Evolutionary conservation across 2,888 invertebrate species (phyloP), one percentile per base, ranked within the genome.

Genomic region (Exephanes ischioxanthus): DNA sequence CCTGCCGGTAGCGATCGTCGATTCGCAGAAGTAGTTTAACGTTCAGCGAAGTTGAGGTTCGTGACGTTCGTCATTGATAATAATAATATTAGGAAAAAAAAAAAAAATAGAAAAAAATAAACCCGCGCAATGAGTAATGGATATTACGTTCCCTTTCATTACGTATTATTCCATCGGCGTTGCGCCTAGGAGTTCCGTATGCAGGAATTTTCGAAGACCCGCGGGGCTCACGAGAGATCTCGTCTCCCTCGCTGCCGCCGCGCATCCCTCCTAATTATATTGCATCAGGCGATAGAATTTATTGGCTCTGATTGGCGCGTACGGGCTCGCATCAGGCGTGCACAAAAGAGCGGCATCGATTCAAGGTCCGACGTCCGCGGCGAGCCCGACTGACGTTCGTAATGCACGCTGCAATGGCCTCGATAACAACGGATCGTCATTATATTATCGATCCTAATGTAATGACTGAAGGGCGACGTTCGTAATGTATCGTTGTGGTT

Each of bases 291-390:
- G 89, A 89, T 90, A 90, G 88, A 90, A 92, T 92, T 92, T 90
- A 92, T 92, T 91, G 92, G 89, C 90, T 89, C 85, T 90, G 92
- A 92, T 92, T 91, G 89, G 90, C 86, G 88, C 87, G 75, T 55
- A 79, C 79, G 89, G 63, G 63, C 63, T 92, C 91, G 89, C 90
- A 91, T 91, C 91, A 90, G 91, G 89, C 88, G 88, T 48, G 45
- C 58, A 58, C 22, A 22, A 26, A 11, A 26, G 3, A 70, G 79
- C 82, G 84, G 88, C 89, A 88, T 89, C 86, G 89, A 91, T 90
- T 91, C 92, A 92, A 92, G 92, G 92, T 91, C 89, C 80, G 85
- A 77, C 41, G 58, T 87, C 84, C 71, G 84, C 79, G 82, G 33
- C 63, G 76, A 87, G 84, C 79, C 83, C 87, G 68, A 30, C 48